phyloP scores from a whole-genome alignment of 2,888 invertebrate genomes.

The Eupithecia centaureata region DNA sequence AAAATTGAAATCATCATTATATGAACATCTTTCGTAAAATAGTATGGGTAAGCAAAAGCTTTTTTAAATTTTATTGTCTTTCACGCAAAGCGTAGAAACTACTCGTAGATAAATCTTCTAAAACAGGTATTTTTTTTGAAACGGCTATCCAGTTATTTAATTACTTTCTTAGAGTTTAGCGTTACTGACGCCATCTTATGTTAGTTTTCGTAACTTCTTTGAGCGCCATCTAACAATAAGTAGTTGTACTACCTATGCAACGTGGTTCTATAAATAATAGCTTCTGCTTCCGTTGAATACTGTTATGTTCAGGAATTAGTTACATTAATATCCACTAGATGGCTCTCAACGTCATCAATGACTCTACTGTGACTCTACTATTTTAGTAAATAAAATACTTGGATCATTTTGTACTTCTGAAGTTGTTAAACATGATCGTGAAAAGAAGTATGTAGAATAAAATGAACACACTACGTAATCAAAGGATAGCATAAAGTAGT shows the following conservation, averaged over 20 bases:
- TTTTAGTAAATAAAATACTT: too few species aligned
- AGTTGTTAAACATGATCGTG: not conserved
- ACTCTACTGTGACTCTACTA: not conserved
- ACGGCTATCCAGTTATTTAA: too few species aligned
- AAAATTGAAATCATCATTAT: too few species aligned
- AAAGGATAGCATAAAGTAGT: not conserved
- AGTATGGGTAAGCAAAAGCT: too few species aligned
- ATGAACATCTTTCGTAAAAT: too few species aligned
- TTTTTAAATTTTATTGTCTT: too few species aligned
- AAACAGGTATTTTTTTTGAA: too few species aligned
- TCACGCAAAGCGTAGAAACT: too few species aligned
- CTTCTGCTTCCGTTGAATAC: not conserved
- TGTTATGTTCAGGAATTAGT: not conserved
- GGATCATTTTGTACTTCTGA: not conserved
- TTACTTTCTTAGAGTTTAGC: not conserved
- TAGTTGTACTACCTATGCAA: constrained; percentile 18
- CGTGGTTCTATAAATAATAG: not conserved
- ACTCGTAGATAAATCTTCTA: too few species aligned
- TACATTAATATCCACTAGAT: not conserved
- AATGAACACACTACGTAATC: not conserved
- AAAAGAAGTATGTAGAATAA: not conserved
- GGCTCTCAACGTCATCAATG: not conserved
- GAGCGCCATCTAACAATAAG: constrained; percentile 31
- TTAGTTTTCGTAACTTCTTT: not conserved
- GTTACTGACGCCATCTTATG: constrained; percentile 15